These are phyloP conservation scores for Drosophila testacea DNA, from an alignment of 2,888 invertebrate genomes.

Conservation along the genomic window DNA sequence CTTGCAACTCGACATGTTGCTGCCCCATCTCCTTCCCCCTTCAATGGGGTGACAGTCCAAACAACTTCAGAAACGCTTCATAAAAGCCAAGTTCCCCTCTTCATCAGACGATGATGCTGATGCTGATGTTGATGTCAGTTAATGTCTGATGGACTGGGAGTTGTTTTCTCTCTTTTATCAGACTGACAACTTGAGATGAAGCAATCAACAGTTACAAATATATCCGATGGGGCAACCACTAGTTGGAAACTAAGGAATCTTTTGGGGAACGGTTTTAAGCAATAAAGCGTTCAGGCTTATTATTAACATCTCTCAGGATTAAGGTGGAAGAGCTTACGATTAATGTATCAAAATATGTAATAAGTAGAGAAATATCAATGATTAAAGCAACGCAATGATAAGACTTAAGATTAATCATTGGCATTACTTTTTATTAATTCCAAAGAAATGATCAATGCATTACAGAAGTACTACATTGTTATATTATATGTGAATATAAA, in stretches of 20 bases:
- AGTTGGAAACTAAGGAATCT: not conserved
- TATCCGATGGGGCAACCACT: slow-evolving; percentile 4
- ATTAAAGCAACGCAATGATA: too few species aligned
- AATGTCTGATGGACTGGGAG: slow-evolving; percentile 30
- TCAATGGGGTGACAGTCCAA: slow-evolving; percentile 57
- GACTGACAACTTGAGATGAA: slow-evolving; percentile 50
- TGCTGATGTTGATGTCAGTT: slow-evolving; percentile 33
- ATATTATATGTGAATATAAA: too few species aligned
- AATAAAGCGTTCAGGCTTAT: too few species aligned
- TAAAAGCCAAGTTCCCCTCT: slow-evolving; percentile 53
- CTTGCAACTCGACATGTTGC: slow-evolving; percentile 52
- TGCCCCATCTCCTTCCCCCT: not conserved
- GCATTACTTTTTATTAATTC: too few species aligned
- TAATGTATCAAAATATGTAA: too few species aligned
- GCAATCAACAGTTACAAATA: slow-evolving; percentile 50
- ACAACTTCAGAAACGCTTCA: slow-evolving; percentile 61
- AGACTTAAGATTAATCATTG: too few species aligned
- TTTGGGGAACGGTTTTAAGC: not conserved
- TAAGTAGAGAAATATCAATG: too few species aligned
- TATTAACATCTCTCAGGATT: too few species aligned
- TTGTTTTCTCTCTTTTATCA: slow-evolving; percentile 2
- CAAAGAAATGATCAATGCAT: too few species aligned
- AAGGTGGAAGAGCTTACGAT: too few species aligned
- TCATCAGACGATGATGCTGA: slow-evolving; percentile 14
- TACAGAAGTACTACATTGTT: too few species aligned